phyloP scores from a whole-genome alignment of 1,140 invertebrate species.

The Neocloeon triangulifer region DNA sequence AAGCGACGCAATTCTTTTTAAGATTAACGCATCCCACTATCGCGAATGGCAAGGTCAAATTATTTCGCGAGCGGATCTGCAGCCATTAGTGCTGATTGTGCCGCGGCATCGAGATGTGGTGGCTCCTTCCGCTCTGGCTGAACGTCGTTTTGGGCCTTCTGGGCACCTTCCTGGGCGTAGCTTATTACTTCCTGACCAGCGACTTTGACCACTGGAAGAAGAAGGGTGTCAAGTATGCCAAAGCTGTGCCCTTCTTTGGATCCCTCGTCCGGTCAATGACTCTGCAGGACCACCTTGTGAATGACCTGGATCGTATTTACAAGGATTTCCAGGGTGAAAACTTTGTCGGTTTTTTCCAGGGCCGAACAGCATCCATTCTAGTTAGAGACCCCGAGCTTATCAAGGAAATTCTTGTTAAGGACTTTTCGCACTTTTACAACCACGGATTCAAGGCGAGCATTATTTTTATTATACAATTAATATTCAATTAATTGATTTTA shows the following conservation, averaged over 20 bases:
- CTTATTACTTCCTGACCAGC: slow-evolving; percentile 14
- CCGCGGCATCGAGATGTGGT: too few relatives aligned
- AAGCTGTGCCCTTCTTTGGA: slow-evolving; percentile 21
- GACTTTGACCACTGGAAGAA: slow-evolving; percentile 16
- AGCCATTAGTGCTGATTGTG: too few relatives aligned
- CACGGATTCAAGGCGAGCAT: slow-evolving; percentile 11
- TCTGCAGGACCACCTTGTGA: not conserved
- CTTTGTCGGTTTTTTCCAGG: slow-evolving; percentile 16
- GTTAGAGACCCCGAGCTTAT: slow-evolving; percentile 30
- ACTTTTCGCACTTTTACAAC: slow-evolving; percentile 26
- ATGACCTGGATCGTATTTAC: slow-evolving; percentile 9
- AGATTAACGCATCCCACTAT: too few relatives aligned
- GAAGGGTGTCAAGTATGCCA: slow-evolving; percentile 12
- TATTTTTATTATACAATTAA: too few relatives aligned
- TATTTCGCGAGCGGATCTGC: too few relatives aligned
- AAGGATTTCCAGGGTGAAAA: slow-evolving; percentile 10
- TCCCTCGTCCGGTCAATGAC: slow-evolving; percentile 13
- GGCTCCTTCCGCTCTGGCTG: too few relatives aligned
- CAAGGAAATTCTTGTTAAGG: slow-evolving; percentile 30
- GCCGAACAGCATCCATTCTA: slow-evolving; percentile 21
- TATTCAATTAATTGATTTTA: too few relatives aligned
- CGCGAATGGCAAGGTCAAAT: too few relatives aligned
- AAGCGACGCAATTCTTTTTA: too few relatives aligned
- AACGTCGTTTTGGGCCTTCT: not conserved
- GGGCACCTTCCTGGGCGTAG: not conserved